These are phyloP conservation scores for Druon quercuslanigerum DNA, from an alignment of 1,140 invertebrate species.

Conservation along the genomic window DNA sequence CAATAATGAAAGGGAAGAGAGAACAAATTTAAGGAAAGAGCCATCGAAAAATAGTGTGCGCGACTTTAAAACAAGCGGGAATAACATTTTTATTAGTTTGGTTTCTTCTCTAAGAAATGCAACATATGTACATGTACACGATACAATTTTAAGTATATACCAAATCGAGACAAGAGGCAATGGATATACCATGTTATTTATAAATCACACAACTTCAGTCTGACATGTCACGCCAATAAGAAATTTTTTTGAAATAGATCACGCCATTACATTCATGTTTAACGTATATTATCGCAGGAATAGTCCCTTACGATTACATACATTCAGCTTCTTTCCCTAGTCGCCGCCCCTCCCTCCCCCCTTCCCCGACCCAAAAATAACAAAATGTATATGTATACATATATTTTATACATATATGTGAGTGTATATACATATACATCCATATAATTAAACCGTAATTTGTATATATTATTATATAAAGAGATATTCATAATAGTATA, in stretches of 20 bases:
- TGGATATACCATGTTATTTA: constrained; percentile 16
- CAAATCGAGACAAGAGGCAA: constrained; percentile 11
- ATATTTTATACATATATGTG: constrained; percentile 52
- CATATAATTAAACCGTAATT: constrained; percentile 63
- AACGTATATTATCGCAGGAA: constrained; percentile 10
- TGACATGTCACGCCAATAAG: background rate
- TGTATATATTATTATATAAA: constrained; percentile 69
- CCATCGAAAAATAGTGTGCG: constrained; percentile 20
- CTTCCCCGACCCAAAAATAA: constrained; percentile 6
- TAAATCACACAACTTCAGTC: constrained; percentile 27
- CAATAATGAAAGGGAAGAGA: constrained; percentile 13
- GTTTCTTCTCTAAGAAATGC: background rate
- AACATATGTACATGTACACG: constrained; percentile 5
- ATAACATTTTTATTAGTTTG: background rate
- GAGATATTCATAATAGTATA: constrained; percentile 70
- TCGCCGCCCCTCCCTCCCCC: background rate
- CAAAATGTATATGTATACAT: constrained; percentile 18
- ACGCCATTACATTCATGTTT: constrained; percentile 10
- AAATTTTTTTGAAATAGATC: constrained; percentile 10
- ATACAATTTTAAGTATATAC: constrained; percentile 23
- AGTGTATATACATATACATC: constrained; percentile 68
- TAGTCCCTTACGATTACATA: constrained; percentile 14
- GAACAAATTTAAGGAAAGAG: constrained; percentile 13
- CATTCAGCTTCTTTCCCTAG: background rate
- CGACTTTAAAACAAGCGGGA: background rate